Conservation (phyloP, 2,888 invertebrate species). For the Lycia hirtaria region DNA sequence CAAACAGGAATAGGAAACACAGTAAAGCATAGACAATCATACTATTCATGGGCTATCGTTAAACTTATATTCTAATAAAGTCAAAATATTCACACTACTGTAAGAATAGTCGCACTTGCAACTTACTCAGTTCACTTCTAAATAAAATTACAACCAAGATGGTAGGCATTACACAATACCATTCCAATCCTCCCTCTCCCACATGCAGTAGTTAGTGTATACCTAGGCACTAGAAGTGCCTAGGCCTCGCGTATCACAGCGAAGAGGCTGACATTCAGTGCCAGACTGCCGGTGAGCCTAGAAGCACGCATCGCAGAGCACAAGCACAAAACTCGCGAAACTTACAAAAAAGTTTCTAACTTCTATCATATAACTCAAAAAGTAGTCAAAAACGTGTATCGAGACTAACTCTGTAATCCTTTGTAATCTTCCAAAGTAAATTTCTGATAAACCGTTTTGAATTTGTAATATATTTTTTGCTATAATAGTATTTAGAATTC, state of each 20-base stretch:
- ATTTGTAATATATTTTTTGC: conserved; percentile 18
- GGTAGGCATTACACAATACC: not conserved
- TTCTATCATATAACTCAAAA: conserved; percentile 16
- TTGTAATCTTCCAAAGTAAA: conserved; percentile 10
- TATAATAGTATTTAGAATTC: conserved; percentile 28
- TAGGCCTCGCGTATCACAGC: conserved; percentile 74
- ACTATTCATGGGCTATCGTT: no score
- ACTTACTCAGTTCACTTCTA: no score
- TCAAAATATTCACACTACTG: no score
- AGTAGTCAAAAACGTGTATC: conserved; percentile 18
- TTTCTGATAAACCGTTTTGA: conserved; percentile 11
- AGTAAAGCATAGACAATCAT: no score
- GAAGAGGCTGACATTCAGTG: conserved; percentile 50
- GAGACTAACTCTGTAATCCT: conserved; percentile 1
- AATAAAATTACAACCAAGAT: no score
- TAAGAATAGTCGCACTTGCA: no score
- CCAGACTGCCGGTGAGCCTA: conserved; percentile 65
- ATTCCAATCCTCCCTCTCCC: conserved; percentile 14
- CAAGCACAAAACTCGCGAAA: conserved; percentile 30
- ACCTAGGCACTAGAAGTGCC: conserved; percentile 55
- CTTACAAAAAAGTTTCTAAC: conserved; percentile 31
- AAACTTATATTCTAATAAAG: no score
- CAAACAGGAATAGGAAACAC: no score
- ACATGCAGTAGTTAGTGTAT: conserved; percentile 40
- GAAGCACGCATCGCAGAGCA: conserved; percentile 61